These are phyloP conservation scores for Neoascia interrupta DNA, from an alignment of 2,888 invertebrate species.

Conservation along the genomic window DNA sequence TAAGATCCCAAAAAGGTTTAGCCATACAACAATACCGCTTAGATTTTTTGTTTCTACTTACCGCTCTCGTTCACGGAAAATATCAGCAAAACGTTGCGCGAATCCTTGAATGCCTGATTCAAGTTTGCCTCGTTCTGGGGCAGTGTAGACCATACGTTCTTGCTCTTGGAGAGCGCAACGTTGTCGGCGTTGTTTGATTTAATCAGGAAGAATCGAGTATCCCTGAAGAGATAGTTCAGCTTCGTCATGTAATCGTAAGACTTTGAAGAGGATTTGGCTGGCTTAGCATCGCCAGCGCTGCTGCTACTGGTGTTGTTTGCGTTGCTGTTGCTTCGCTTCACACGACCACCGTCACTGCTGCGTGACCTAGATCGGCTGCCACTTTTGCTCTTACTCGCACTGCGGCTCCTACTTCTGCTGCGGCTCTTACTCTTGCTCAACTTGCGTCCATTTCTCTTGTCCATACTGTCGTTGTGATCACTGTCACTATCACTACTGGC, in stretches of 20 bases:
- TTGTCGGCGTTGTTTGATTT: constrained; percentile 99
- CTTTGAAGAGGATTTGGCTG: constrained; percentile 80
- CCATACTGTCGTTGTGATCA: constrained; percentile 36
- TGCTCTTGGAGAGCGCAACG: constrained; percentile 94
- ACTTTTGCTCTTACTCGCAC: constrained; percentile 48
- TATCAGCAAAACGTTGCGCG: constrained; percentile 95
- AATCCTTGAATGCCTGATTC: constrained; percentile 95
- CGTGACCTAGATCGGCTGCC: constrained; percentile 37
- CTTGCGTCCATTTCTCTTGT: constrained; percentile 56
- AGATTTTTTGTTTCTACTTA: too few relatives aligned
- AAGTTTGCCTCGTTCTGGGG: constrained; percentile 98
- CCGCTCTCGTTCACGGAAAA: constrained; percentile 99
- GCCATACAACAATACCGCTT: too few relatives aligned
- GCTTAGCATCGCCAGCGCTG: constrained; percentile 71
- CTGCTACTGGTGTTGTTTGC: constrained; percentile 48
- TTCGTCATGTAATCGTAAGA: constrained; percentile 93
- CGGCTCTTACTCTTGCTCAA: constrained; percentile 35
- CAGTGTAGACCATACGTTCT: constrained; percentile 98
- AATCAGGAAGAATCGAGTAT: constrained; percentile 96
- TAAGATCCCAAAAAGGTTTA: too few relatives aligned
- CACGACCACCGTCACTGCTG: constrained; percentile 47
- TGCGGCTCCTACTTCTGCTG: constrained; percentile 66
- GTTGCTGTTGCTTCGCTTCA: constrained; percentile 73
- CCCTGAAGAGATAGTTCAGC: constrained; percentile 95
- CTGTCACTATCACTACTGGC: constrained; percentile 61